These are phyloP conservation scores for Spodoptera litura DNA, from an alignment of 1,140 invertebrate species.

Conservation along the genomic window DNA sequence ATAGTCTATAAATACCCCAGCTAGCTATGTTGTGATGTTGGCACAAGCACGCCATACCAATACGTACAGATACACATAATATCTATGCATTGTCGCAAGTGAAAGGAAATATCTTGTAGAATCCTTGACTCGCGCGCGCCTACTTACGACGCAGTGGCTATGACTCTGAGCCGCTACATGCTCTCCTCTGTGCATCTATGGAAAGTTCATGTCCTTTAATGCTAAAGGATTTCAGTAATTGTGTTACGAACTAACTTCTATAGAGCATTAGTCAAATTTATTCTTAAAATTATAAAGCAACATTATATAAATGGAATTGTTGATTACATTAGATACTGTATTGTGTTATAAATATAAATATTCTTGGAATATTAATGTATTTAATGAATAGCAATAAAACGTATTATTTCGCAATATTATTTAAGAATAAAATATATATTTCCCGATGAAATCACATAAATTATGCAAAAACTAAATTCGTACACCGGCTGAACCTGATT, in stretches of 20 bases:
- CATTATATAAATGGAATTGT: background rate
- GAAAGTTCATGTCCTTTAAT: conserved; percentile 52
- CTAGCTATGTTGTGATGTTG: conserved; percentile 42
- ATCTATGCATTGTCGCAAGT: conserved; percentile 82
- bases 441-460: conserved; percentile 15
- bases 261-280: background rate
- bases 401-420: conserved; percentile 35
- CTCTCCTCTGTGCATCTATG: conserved; percentile 58
- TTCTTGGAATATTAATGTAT: background rate
- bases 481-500: background rate
- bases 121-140: conserved; percentile 83
- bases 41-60: conserved; percentile 50
- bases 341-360: background rate
- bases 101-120: conserved; percentile 85
- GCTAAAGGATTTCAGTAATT: conserved; percentile 1
- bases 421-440: conserved; percentile 16
- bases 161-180: conserved; percentile 59
- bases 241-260: background rate
- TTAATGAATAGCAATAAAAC: conserved; percentile 2
- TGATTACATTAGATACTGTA: background rate
- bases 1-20: conserved; percentile 43
- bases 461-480: conserved; percentile 19
- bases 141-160: conserved; percentile 70
- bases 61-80: conserved; percentile 63
- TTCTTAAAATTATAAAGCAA: background rate